These are phyloP conservation scores for Acanthacorydalis orientalis DNA, from an alignment of 2,888 invertebrate species.

Conservation along the genomic window DNA sequence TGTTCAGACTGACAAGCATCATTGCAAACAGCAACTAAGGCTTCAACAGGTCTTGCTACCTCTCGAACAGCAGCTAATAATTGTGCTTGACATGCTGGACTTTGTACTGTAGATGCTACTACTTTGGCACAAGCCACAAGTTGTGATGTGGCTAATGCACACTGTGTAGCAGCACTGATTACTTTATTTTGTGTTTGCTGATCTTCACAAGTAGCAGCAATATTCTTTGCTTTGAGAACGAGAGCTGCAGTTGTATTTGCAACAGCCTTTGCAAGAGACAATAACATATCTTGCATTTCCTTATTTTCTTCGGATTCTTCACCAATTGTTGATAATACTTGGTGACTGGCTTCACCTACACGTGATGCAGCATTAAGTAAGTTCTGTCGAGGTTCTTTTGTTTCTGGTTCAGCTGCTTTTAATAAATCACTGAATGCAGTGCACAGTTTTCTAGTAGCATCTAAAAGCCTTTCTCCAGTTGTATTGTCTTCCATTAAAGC, in stretches of 20 bases:
- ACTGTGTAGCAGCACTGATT: conserved; percentile 91
- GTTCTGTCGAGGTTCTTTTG: conserved; percentile 80
- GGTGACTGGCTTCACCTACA: conserved; percentile 92
- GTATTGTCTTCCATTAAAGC: conserved; percentile 80
- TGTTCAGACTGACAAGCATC: conserved; percentile 50
- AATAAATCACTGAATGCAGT: conserved; percentile 88
- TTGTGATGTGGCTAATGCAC: conserved; percentile 93
- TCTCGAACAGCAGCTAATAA: conserved; percentile 82
- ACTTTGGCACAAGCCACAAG: conserved; percentile 94
- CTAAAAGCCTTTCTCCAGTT: conserved; percentile 70
- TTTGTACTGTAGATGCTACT: conserved; percentile 69
- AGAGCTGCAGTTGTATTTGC: conserved; percentile 95
- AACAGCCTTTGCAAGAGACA: conserved; percentile 90
- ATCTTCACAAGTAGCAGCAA: conserved; percentile 76
- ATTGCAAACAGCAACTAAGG: conserved; percentile 67
- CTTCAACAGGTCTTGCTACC: conserved; percentile 83
- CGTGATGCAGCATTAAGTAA: conserved; percentile 88
- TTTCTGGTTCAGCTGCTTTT: conserved; percentile 89
- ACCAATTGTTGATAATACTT: conserved; percentile 82
- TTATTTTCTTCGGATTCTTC: conserved; percentile 76
- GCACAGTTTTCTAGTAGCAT: conserved; percentile 84
- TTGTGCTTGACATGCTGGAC: conserved; percentile 76
- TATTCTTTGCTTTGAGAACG: conserved; percentile 90
- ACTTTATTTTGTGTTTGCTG: conserved; percentile 71
- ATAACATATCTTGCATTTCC: conserved; percentile 73